A percentile compares a stretch with the other conserved stretches of the same genome.
Conservation (phyloP, 1,140 invertebrate species). For the Dolichoris vasculosae region DNA sequence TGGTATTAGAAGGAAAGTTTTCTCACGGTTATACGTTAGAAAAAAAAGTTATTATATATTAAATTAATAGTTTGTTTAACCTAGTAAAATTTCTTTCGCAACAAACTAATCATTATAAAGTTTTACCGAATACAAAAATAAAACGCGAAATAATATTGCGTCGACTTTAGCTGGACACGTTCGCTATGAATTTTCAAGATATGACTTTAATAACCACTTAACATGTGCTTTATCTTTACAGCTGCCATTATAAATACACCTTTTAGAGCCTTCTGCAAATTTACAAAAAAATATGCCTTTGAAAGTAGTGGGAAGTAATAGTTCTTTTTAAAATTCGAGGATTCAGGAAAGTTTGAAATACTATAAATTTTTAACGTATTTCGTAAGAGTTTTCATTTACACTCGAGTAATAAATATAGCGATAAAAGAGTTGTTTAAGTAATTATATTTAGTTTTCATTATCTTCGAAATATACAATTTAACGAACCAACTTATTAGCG, state of each 20-base stretch:
- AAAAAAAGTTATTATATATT: too few species aligned
- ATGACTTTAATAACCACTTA: constrained; percentile 40
- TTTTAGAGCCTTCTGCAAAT: constrained; percentile 17
- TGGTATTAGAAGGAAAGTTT: not conserved
- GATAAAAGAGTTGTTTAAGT: too few species aligned
- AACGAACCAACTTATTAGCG: too few species aligned
- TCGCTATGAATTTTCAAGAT: constrained; percentile 15
- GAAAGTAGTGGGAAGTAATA: not conserved
- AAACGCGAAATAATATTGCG: not conserved
- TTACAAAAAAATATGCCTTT: not conserved
- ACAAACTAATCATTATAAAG: not conserved
- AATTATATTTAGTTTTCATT: too few species aligned
- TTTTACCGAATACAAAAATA: constrained; percentile 7
- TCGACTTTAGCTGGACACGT: not conserved
- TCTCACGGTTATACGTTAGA: not conserved
- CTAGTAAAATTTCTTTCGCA: not conserved
- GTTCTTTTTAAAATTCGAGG: not conserved
- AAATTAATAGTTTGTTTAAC: too few species aligned
- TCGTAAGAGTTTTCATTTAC: not conserved
- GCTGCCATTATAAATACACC: constrained; percentile 11
- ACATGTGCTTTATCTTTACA: constrained; percentile 36
- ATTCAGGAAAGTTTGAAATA: not conserved
- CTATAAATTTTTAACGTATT: not conserved
- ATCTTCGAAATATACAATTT: too few species aligned
- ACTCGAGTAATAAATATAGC: not conserved